Evolutionary conservation across 1,140 invertebrate genomes (phyloP).

Genomic region (Lanistes nyassanus): DNA sequence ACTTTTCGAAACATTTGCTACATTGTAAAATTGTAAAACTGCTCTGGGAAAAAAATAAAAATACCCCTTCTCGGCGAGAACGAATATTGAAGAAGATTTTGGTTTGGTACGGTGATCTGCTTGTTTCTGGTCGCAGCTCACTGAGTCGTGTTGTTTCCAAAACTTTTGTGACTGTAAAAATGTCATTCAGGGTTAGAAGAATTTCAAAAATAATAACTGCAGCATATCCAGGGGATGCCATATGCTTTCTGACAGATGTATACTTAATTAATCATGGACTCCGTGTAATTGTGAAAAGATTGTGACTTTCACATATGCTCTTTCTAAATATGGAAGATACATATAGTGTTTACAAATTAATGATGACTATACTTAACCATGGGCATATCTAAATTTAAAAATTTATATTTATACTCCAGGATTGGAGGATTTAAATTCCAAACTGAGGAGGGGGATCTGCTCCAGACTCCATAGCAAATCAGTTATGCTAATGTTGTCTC

Average conservation of each 20-base stretch:
- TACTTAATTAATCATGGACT: no score
- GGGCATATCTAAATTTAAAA: not conserved
- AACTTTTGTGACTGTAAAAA: not conserved
- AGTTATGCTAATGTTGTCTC: not conserved
- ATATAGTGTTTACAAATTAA: no score
- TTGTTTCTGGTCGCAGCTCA: conserved; percentile 1
- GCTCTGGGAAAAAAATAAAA: not conserved
- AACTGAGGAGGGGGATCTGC: no score
- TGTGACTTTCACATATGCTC: no score
- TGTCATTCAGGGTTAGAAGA: not conserved
- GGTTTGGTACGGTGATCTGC: not conserved
- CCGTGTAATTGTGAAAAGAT: not conserved
- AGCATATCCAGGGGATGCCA: not conserved
- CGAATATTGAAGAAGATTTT: conserved; percentile 8
- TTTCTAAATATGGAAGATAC: no score
- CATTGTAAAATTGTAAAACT: not conserved
- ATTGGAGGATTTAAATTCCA: not conserved
- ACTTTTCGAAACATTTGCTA: no score
- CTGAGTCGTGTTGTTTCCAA: not conserved
- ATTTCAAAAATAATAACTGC: not conserved
- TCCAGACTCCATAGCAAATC: no score
- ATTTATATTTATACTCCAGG: not conserved
- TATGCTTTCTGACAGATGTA: not conserved
- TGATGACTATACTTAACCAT: no score
- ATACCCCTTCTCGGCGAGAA: conserved; percentile 1